Conservation (phyloP, 1,140 invertebrate genomes). For the Halyomorpha halys region DNA sequence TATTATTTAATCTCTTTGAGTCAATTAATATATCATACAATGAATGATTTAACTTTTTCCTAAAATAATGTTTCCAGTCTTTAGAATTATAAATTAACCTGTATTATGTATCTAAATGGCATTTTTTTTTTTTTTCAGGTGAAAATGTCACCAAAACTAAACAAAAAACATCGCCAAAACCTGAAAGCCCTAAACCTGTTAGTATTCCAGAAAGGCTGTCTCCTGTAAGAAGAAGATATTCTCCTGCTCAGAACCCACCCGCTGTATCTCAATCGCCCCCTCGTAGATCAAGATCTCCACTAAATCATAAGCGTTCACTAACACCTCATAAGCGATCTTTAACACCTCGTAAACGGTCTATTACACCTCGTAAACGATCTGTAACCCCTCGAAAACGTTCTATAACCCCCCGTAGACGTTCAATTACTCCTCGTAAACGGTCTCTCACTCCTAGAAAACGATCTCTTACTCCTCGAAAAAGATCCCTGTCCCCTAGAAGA, state of each 20-base stretch:
- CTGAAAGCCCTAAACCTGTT: background rate
- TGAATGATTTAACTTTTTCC: no score
- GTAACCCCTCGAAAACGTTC: background rate
- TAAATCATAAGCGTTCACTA: background rate
- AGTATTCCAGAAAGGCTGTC: background rate
- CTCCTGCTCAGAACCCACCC: background rate
- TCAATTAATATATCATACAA: no score
- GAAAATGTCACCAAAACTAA: background rate
- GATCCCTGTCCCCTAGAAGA: background rate
- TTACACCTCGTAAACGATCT: background rate
- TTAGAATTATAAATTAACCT: no score
- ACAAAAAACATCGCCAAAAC: background rate
- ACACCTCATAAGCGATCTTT: no score
- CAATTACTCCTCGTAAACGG: background rate
- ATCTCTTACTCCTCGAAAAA: background rate
- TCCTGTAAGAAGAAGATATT: background rate
- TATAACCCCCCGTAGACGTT: background rate
- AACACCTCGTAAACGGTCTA: no score
- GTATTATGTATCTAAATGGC: no score
- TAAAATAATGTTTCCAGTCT: no score
- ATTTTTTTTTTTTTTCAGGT: conserved; percentile 11
- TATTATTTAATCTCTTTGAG: no score
- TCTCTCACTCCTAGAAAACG: conserved; percentile 3
- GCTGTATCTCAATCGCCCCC: background rate
- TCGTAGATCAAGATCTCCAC: background rate